Conservation (phyloP, 2,797 vertebrate genomes). For the Siniperca obscura region DNA sequence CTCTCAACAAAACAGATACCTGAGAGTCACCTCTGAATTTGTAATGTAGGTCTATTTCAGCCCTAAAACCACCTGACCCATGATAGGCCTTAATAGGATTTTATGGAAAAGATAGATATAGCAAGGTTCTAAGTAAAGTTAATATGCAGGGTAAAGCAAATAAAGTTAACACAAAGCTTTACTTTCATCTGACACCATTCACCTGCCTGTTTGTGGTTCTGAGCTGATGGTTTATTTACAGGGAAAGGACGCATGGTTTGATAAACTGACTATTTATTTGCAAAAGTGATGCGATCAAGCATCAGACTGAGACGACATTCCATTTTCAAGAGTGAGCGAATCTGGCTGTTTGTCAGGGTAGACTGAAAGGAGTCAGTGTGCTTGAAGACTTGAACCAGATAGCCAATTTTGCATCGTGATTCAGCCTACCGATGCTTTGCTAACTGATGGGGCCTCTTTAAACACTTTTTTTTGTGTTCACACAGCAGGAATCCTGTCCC, state of each 20-base stretch:
- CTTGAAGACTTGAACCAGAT: slow-evolving; percentile 21
- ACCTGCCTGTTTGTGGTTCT: not conserved
- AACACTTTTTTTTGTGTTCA: slow-evolving; percentile 45
- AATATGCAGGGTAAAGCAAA: slow-evolving; percentile 17
- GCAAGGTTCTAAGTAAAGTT: slow-evolving; percentile 8
- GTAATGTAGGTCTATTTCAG: slow-evolving; percentile 11
- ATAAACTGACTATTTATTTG: slow-evolving; percentile 27
- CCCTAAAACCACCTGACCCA: slow-evolving; percentile 13
- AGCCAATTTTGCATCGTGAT: slow-evolving; percentile 7
- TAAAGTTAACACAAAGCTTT: not conserved
- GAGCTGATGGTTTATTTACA: not conserved
- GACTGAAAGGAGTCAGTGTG: slow-evolving; percentile 8
- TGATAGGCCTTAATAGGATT: slow-evolving; percentile 21
- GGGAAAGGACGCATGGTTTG: not conserved
- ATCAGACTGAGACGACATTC: not conserved
- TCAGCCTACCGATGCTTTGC: slow-evolving; percentile 19
- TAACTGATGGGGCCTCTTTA: slow-evolving; percentile 51
- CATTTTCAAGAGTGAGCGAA: slow-evolving; percentile 19
- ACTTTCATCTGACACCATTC: not conserved
- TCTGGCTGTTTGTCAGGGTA: not conserved
- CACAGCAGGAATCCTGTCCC: slow-evolving; percentile 54
- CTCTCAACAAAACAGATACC: slow-evolving; percentile 31
- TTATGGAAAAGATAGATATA: slow-evolving; percentile 15
- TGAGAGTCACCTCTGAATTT: slow-evolving; percentile 19
- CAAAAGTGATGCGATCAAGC: slow-evolving; percentile 17